Percentiles rank a stretch among this genome's conserved stretches.
phyloP scores from a whole-genome alignment of 1,140 invertebrate genomes.

The Globodera rostochiensis region DNA sequence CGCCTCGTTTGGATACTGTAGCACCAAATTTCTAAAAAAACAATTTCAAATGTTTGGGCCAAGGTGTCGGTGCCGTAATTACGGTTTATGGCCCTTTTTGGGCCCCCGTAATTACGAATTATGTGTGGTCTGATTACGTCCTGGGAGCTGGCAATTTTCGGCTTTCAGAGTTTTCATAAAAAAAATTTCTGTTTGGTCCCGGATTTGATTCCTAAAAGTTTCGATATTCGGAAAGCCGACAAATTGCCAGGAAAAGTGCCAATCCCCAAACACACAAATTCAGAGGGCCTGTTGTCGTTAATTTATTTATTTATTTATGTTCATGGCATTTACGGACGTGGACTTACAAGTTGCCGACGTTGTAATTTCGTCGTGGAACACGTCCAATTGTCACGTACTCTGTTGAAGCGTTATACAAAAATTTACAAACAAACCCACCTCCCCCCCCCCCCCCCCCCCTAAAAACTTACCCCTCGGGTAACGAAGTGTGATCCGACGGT shows the following conservation, averaged over 20 bases:
- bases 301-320: not conserved
- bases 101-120: too few species aligned
- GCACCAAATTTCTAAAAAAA: conserved; percentile 3
- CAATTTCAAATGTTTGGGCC: too few species aligned
- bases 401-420: not conserved
- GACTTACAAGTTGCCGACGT: conserved; percentile 33
- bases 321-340: conserved; percentile 26
- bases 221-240: not conserved
- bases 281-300: not conserved
- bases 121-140: too few species aligned
- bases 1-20: conserved; percentile 20
- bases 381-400: conserved; percentile 33
- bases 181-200: too few species aligned
- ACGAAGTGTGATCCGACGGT: conserved; percentile 31
- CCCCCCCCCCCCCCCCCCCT: too few species aligned
- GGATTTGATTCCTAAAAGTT: too few species aligned
- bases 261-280: conserved; percentile 4
- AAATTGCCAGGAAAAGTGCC: not conserved
- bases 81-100: too few species aligned
- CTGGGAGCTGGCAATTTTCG: too few species aligned
- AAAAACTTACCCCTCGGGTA: conserved; percentile 34
- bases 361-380: conserved; percentile 35
- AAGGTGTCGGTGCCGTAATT: too few species aligned
- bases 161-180: too few species aligned
- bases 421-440: not conserved